Evolutionary conservation across 2,888 invertebrate genomes (phyloP).

Genomic region (Meganola albula): DNA sequence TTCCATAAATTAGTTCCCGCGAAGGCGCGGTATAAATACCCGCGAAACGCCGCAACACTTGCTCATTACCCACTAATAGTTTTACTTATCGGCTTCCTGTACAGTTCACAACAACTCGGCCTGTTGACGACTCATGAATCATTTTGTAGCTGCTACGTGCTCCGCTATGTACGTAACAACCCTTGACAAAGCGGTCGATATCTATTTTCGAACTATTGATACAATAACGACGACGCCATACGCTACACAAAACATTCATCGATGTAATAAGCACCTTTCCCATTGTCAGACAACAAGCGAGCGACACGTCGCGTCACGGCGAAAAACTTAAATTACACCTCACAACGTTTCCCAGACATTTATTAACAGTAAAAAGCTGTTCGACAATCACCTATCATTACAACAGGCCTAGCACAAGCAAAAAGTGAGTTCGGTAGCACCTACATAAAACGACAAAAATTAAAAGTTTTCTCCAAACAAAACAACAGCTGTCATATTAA

Average conservation of each 20-base stretch:
- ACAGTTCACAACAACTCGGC: conserved; percentile 40
- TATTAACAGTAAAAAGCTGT: conserved; percentile 54
- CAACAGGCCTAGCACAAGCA: conserved; percentile 61
- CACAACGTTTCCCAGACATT: conserved; percentile 58
- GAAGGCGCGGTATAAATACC: conserved; percentile 73
- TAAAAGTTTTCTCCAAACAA: conserved; percentile 75
- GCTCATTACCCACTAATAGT: conserved; percentile 72
- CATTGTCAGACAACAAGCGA: conserved; percentile 46
- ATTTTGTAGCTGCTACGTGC: conserved; percentile 19
- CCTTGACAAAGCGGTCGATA: conserved; percentile 28
- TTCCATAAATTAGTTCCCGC: conserved; percentile 75
- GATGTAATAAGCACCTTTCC: conserved; percentile 58
- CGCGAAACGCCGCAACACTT: conserved; percentile 60
- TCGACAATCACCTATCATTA: conserved; percentile 73
- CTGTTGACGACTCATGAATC: conserved; percentile 30
- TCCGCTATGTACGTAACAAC: conserved; percentile 18
- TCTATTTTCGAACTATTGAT: conserved; percentile 28
- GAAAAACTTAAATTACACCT: conserved; percentile 66
- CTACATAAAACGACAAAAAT: conserved; percentile 68
- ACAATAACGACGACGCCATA: conserved; percentile 32
- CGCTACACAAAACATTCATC: conserved; percentile 50
- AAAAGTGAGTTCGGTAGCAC: conserved; percentile 54
- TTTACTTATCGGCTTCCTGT: conserved; percentile 67
- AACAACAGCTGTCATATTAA: conserved; percentile 76
- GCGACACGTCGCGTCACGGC: conserved; percentile 44